A percentile compares a stretch with the other conserved stretches of the same genome.
phyloP scores from a whole-genome alignment of 2,113 vertebrate genomes.

The Dasyornis broadbenti region DNA sequence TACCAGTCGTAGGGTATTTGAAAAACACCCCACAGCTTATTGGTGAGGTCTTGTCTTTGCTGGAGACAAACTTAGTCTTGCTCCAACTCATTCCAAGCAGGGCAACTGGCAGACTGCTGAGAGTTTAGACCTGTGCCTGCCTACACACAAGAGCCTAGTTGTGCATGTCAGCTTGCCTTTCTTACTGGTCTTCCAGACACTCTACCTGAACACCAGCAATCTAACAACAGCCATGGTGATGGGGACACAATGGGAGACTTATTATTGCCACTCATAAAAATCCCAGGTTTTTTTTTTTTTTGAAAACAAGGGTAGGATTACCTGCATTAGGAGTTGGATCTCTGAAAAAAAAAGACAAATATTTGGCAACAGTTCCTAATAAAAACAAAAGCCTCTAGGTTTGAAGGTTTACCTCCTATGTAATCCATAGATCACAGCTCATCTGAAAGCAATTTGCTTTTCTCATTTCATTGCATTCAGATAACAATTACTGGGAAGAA shows the following conservation, averaged over 20 bases:
- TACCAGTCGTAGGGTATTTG: background rate
- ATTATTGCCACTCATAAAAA: background rate
- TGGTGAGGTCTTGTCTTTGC: background rate
- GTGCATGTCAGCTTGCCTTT: background rate
- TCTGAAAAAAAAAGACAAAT: background rate
- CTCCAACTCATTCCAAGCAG: background rate
- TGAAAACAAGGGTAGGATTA: background rate
- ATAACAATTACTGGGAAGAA: background rate
- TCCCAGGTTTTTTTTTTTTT: fast-evolving
- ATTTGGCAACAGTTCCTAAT: background rate
- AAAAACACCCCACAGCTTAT: background rate
- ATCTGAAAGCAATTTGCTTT: background rate
- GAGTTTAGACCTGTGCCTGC: background rate
- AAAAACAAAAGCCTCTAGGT: background rate
- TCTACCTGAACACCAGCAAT: background rate
- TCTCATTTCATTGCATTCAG: background rate
- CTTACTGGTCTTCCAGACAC: background rate
- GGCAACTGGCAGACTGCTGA: background rate
- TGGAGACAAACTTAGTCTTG: background rate
- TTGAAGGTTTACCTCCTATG: background rate
- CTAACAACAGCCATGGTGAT: background rate
- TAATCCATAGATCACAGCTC: background rate
- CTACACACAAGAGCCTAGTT: background rate
- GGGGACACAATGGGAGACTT: background rate
- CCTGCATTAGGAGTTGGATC: background rate